Evolutionary conservation across 2,113 vertebrate species (phyloP).

Genomic region (Neolamprologus hecqui): DNA sequence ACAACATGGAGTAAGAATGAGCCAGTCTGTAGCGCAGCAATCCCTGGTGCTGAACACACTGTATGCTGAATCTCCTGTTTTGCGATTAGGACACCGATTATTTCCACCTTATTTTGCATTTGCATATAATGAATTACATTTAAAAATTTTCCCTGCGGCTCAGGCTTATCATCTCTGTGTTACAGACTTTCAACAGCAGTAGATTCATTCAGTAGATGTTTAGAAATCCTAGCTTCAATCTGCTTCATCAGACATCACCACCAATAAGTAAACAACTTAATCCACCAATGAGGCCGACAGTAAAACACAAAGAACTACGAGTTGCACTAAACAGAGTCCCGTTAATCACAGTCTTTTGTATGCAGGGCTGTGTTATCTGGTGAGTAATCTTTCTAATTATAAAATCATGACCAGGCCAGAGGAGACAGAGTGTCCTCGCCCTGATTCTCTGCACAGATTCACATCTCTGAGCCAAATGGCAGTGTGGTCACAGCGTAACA

Average conservation of each 20-base stretch:
- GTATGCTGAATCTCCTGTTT: background rate
- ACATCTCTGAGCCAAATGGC: background rate
- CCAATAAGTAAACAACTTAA: background rate
- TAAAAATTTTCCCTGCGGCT: accelerated
- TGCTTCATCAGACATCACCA: background rate
- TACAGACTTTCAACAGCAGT: background rate
- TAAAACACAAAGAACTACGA: background rate
- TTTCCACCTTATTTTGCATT: background rate
- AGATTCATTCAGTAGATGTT: background rate
- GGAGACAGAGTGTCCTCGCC: background rate
- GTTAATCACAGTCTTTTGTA: background rate
- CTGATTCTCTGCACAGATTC: background rate
- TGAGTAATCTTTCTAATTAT: background rate
- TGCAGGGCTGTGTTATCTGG: background rate
- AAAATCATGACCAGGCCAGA: background rate
- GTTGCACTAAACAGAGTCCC: background rate
- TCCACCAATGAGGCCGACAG: background rate
- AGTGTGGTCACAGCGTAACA: background rate
- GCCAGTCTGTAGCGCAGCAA: accelerated
- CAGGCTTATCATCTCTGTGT: background rate
- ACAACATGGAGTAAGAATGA: accelerated
- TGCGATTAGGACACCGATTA: accelerated
- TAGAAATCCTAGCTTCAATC: background rate
- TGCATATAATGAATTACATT: background rate
- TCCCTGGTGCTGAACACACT: accelerated